Percentiles rank a stretch among this genome's conserved stretches.
These are phyloP conservation scores for Scartelaos histophorus DNA, from an alignment of 2,113 vertebrate genomes.

Conservation along the genomic window DNA sequence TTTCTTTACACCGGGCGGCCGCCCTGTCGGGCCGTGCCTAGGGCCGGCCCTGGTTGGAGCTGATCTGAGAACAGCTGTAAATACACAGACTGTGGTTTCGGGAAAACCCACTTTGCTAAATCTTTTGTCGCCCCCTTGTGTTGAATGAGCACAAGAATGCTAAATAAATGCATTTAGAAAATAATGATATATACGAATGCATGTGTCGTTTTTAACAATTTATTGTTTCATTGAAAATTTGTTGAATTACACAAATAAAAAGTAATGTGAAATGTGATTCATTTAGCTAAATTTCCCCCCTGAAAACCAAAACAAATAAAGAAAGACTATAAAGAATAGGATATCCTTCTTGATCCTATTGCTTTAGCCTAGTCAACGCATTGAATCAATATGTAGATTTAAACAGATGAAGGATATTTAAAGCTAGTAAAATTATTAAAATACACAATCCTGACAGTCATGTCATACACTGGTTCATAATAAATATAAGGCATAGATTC, in stretches of 20 bases:
- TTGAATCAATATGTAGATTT: conserved; percentile 4
- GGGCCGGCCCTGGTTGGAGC: too few species aligned
- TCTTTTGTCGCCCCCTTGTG: conserved; percentile 56
- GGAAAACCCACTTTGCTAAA: neutral
- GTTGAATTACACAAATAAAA: conserved; percentile 5
- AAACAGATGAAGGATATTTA: conserved; percentile 14
- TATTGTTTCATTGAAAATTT: neutral
- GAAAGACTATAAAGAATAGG: neutral
- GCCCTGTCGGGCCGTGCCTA: too few species aligned
- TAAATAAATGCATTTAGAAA: too few species aligned
- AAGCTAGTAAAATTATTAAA: conserved; percentile 9
- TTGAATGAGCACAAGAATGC: neutral
- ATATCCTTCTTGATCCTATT: conserved; percentile 11
- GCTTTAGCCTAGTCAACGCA: neutral
- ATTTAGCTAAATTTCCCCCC: neutral
- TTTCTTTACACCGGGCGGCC: too few species aligned
- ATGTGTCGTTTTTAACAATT: neutral
- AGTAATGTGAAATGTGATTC: neutral
- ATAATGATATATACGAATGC: neutral
- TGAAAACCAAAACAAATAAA: neutral
- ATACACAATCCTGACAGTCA: conserved; percentile 5
- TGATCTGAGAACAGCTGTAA: neutral
- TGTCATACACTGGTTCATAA: conserved; percentile 6
- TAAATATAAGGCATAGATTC: conserved; percentile 40
- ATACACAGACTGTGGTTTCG: neutral